Evolutionary conservation across 2,113 vertebrate species (phyloP).

Genomic region (Dipodomys spectabilis): DNA sequence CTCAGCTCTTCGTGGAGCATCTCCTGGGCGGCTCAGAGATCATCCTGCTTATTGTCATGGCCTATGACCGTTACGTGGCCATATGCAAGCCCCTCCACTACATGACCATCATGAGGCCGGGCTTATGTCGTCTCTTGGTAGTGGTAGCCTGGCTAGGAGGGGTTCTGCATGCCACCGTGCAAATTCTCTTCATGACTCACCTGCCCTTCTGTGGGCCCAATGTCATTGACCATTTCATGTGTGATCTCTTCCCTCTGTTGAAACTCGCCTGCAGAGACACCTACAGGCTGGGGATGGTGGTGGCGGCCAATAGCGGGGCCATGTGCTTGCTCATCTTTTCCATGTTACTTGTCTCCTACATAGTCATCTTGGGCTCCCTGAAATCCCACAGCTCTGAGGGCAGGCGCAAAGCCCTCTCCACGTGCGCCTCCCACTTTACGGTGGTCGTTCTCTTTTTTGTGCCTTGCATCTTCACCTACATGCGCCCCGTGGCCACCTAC

Average conservation of each 20-base stretch:
- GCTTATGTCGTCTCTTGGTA: constrained; percentile 52
- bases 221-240: constrained; percentile 78
- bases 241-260: constrained; percentile 77
- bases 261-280: constrained; percentile 77
- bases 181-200: constrained; percentile 70
- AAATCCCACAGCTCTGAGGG: constrained; percentile 20
- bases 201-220: constrained; percentile 72
- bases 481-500: constrained; percentile 65
- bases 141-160: constrained; percentile 66
- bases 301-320: constrained; percentile 73
- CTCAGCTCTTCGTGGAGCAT: constrained; percentile 76
- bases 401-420: constrained; percentile 60
- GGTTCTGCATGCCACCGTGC: constrained; percentile 59
- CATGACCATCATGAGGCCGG: constrained; percentile 62
- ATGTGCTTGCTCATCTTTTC: constrained; percentile 76
- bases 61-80: constrained; percentile 76
- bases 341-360: constrained; percentile 69
- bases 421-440: constrained; percentile 58
- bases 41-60: constrained; percentile 75
- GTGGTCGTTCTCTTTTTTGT: constrained; percentile 72
- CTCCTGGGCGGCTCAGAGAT: constrained; percentile 74
- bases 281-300: constrained; percentile 59
- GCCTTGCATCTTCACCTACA: constrained; percentile 75
- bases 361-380: constrained; percentile 63
- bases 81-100: constrained; percentile 80